Evolutionary conservation across 35 echinoderm and acorn worm species (phyloP), one percentile per base, ranked within the genome.

Genomic region (Nesometra sesokonis): DNA sequence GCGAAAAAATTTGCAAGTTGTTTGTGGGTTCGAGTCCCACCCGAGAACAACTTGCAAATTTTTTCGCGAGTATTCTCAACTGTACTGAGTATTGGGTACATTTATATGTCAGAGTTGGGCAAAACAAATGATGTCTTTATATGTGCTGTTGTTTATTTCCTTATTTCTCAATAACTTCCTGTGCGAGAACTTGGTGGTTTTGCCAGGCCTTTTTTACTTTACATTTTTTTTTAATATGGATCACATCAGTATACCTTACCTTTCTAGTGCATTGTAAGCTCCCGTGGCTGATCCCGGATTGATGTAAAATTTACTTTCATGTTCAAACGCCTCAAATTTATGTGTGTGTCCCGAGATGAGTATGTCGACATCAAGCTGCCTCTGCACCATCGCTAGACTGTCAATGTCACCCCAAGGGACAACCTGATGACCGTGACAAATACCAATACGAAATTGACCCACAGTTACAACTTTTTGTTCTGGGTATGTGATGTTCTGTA

Each of bases 271-370:
- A 88, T 86, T 99, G 80, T 90, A 99, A 30, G 96, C 96, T 36
- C 96, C 96, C 38, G 92, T 99, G 0, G 96, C 96, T 52, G 96
- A 99, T 0, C 96, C 96, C 78, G 96, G 96, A 86, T 99, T 99
- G 57, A 94, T 99, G 90, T 94, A 99, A 86, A 99, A 99, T 89
- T 99, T 99, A 37, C 87, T 90, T 79, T 99, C 96, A 83, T 99
- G 96, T 80, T 99, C 96, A 80, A 94, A 99, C 29, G 92, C 96
- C 91, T 94, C 92, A 94, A 99, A 99, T 82, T 99, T 99, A 85
- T 99, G 96, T 29, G 96, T 99, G 80, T 99, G 96, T 31, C 96
- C 96, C 3, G 96, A 99, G 52, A 99, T 99, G 23, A 99, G 88
- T 32, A 99, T 94, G 79, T 99, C 96, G 15, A 99, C 96, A 84